Evolutionary conservation across 1,140 invertebrate species (phyloP).

Genomic region (Drosophila neocordata): DNA sequence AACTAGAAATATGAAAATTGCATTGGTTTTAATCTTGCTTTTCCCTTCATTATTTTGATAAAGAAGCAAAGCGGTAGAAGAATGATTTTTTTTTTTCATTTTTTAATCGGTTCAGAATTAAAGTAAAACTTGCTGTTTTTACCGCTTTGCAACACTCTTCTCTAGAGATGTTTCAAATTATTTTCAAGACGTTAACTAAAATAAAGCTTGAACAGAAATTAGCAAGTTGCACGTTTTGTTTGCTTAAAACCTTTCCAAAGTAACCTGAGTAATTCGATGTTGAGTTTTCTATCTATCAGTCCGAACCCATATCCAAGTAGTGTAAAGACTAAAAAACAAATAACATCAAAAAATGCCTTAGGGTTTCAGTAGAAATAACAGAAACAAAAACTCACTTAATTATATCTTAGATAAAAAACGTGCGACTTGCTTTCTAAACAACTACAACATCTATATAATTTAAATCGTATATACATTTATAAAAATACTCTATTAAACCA

Average conservation of each 20-base stretch:
- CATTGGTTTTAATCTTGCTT: neutral
- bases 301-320: constrained; percentile 20
- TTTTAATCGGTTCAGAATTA: neutral
- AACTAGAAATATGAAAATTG: constrained; percentile 41
- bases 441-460: neutral
- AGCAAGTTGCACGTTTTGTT: constrained; percentile 1
- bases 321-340: constrained; percentile 33
- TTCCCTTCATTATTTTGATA: neutral
- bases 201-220: neutral
- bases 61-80: neutral
- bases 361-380: constrained; percentile 74
- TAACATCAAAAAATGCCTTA: constrained; percentile 56
- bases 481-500: constrained; percentile 50
- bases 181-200: neutral
- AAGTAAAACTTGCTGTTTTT: neutral
- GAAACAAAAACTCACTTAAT: constrained; percentile 46
- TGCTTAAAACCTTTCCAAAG: neutral
- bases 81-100: neutral
- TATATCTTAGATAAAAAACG: constrained; percentile 42
- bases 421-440: constrained; percentile 56
- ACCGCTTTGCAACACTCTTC: neutral
- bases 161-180: neutral
- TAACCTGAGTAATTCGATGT: neutral
- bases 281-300: constrained; percentile 1
- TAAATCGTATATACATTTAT: neutral